Base-by-base conservation (phyloP, 2,888 invertebrate species). In the Beris chalybata region DNA sequence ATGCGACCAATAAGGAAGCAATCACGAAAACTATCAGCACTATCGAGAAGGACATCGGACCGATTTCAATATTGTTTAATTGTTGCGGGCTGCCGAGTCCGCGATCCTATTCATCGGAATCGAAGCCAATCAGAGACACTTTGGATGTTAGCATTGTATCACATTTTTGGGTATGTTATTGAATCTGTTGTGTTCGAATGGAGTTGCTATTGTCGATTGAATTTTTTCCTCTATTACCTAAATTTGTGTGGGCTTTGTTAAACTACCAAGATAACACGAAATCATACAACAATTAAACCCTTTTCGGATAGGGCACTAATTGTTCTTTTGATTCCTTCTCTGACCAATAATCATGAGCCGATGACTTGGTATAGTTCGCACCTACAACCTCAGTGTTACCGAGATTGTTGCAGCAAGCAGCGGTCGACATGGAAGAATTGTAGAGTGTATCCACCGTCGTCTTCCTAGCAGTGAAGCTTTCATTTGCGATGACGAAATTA, bases 1-100 rank as follows among this genome's bases (percentile, higher is more conserved):
- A 87, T 74, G 81, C 87, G 1, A 85, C 85, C 0, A 82, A 82
- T 66, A 82, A 82, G 70, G 78, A 81, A 29, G 83, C 85, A 76
- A 83, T 87, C 0, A 73, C 77, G 32, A 72, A 73, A 15, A 79
- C 83, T 64, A 82, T 84, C 11, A 73, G 74, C 31, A 76, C 81
- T 71, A 80, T 87, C 6, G 82, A 79, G 70, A 79, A 78, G 50
- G 84, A 86, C 56, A 72, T 86, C 31, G 86, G 86, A 12, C 81
- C 83, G 74, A 81, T 87, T 7, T 85, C 85, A 64, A 86, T 88
- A 84, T 71, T 87, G 56, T 84, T 87, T 69, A 86, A 87, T 73
- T 87, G 87, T 70, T 87, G 86, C 71, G 85, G 86, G 6, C 84
- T 87, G 65, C 87, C 87, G 1, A 87, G 86, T 70, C 85, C 86